Base-by-base conservation (phyloP, 1,140 invertebrate species). In the Papilio machaon region DNA sequence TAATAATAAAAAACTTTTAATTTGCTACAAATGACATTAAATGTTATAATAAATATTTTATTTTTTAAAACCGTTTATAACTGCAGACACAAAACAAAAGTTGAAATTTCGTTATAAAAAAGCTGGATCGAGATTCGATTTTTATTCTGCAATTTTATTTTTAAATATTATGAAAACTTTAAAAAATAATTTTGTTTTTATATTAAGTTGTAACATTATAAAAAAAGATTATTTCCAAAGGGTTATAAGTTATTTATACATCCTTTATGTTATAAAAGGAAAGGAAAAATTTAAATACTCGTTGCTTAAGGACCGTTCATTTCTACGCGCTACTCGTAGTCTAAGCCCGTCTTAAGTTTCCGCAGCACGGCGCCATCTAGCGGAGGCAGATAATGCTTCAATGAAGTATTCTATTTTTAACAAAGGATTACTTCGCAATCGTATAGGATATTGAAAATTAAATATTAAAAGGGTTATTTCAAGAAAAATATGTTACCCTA, bases 351-450 rank as follows among this genome's bases (percentile, higher is more conserved):
- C 80, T 83, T 75, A 82, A 87, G 82, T 78, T 60, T 52, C 82
- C 86, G 85, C 86, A 83, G 80, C 81, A 78, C 76, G 82, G 38
- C 88, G 84, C 84, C 87, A 87, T 88, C 86, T 89, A 87, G 83
- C 46, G 81, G 81, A 81, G 78, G 81, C 43, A 84, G 88, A 87
- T 88, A 85, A 87, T 87, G 86, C 86, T 85, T 85, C 83, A 87
- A 86, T 86, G 86, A 88, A 85, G 76, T 80, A 79, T 82, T 85
- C 82, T 81, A 83, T 86, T 76, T 82, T 80, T 73, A 82, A 82
- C 23, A 82, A 79, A 73, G 17, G 38, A 80, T 78, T 78, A 60
- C 54, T 52, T 49, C 7, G 7, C 23, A 78, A 17, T 54, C 13
- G 11, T 60, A 35, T 60, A 43, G 11, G 2, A 78, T 35, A 78